Percentiles rank a stretch among this genome's conserved stretches.
These are phyloP conservation scores for Diprion similis DNA, from an alignment of 1,140 invertebrate species.

Conservation along the genomic window DNA sequence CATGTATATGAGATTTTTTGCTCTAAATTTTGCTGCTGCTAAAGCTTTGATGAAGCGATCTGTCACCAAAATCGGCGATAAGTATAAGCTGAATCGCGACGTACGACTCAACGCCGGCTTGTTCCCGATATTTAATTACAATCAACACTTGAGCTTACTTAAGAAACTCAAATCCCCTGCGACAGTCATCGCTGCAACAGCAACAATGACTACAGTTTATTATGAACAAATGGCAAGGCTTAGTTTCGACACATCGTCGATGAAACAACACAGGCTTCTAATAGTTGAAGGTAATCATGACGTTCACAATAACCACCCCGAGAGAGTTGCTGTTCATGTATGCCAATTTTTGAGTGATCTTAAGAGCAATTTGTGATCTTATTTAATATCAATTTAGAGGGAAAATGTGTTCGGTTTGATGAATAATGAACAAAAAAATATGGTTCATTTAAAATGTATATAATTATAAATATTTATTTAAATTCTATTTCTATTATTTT, in stretches of 20 bases:
- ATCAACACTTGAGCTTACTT: constrained; percentile 29
- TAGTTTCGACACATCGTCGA: background rate
- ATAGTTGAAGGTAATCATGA: constrained; percentile 69
- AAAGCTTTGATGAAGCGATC: constrained; percentile 60
- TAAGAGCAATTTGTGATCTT: constrained; percentile 24
- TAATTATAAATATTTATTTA: too few relatives aligned
- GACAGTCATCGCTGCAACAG: constrained; percentile 43
- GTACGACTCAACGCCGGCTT: constrained; percentile 38
- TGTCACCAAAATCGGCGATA: constrained; percentile 46
- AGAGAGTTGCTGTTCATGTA: constrained; percentile 58
- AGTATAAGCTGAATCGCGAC: constrained; percentile 51
- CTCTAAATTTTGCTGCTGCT: constrained; percentile 56
- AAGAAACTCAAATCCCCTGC: constrained; percentile 34
- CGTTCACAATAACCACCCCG: constrained; percentile 68
- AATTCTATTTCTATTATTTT: too few relatives aligned
- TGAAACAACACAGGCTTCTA: constrained; percentile 29
- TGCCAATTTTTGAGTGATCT: constrained; percentile 50
- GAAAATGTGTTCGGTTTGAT: too few relatives aligned
- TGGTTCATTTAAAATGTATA: too few relatives aligned
- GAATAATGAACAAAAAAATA: too few relatives aligned
- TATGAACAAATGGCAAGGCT: constrained; percentile 44
- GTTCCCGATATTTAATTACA: constrained; percentile 25
- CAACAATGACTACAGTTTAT: constrained; percentile 41
- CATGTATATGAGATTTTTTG: constrained; percentile 43
- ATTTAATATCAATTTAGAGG: background rate